A percentile compares a stretch with the other conserved stretches of the same genome.
Conservation (phyloP, 2,888 invertebrate genomes). For the Leucophenga montana region DNA sequence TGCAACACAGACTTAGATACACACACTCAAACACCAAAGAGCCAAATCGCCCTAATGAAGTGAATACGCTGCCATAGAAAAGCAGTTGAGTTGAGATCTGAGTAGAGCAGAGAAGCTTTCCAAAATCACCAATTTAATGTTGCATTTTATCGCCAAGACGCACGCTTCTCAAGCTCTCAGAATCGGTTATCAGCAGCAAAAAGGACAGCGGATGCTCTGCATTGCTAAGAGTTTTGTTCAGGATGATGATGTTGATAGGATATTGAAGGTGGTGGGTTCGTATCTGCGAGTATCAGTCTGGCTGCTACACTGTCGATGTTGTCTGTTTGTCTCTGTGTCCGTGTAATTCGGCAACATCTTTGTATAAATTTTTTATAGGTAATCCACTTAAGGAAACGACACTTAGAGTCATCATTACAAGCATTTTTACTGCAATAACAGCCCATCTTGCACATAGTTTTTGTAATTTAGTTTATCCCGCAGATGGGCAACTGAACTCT, state of each 20-base stretch:
- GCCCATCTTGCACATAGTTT: constrained; percentile 74
- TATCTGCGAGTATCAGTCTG: constrained; percentile 32
- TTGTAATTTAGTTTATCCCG: constrained; percentile 71
- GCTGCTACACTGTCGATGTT: constrained; percentile 40
- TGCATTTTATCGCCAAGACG: constrained; percentile 69
- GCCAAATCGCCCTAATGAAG: constrained; percentile 24
- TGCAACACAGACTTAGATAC: neutral
- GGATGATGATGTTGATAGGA: constrained; percentile 35
- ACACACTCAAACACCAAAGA: neutral
- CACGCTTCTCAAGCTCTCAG: constrained; percentile 41
- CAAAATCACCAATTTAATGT: constrained; percentile 70
- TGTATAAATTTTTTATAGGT: constrained; percentile 72
- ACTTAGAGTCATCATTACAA: constrained; percentile 74
- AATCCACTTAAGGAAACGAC: constrained; percentile 73
- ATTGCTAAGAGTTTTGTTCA: constrained; percentile 42
- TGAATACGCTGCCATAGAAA: constrained; percentile 20
- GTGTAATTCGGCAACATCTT: constrained; percentile 60
- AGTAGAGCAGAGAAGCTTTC: constrained; percentile 20
- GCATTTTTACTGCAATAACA: constrained; percentile 72
- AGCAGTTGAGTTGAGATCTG: constrained; percentile 5
- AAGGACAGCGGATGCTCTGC: neutral
- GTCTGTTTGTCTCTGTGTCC: constrained; percentile 37
- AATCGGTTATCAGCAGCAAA: constrained; percentile 48
- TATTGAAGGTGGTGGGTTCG: constrained; percentile 31
- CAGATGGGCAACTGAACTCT: constrained; percentile 42